phyloP scores from a whole-genome alignment of 2,888 invertebrate species.

The Hedya salicella region DNA sequence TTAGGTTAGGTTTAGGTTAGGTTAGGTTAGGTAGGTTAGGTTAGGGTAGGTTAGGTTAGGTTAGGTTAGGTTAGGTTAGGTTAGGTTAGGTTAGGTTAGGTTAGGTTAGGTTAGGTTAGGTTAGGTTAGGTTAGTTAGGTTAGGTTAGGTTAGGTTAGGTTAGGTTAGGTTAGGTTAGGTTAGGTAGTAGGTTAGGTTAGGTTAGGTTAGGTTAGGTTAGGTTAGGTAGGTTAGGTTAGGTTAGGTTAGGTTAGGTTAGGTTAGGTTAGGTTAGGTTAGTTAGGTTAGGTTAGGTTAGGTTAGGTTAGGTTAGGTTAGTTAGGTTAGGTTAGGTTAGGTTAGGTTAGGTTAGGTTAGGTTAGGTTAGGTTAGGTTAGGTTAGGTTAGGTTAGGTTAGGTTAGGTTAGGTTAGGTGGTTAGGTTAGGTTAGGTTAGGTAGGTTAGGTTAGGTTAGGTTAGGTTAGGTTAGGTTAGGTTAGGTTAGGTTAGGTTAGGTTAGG shows the following conservation, averaged over 20 bases:
- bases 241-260: constrained; percentile 14
- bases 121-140: constrained; percentile 14
- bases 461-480: too few relatives aligned
- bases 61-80: constrained; percentile 44
- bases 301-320: constrained; percentile 14
- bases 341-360: constrained; percentile 14
- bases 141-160: constrained; percentile 14
- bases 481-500: too few relatives aligned
- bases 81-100: constrained; percentile 49
- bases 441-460: background rate
- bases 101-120: constrained; percentile 17
- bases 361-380: constrained; percentile 1
- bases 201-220: constrained; percentile 14
- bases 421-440: too few relatives aligned
- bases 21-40: too few relatives aligned
- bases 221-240: too few relatives aligned
- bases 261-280: constrained; percentile 14
- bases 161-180: constrained; percentile 14
- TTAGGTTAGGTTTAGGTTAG: too few relatives aligned
- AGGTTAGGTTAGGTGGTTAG: too few relatives aligned
- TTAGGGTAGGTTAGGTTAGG: too few relatives aligned
- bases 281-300: constrained; percentile 14
- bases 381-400: constrained; percentile 3
- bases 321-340: constrained; percentile 14
- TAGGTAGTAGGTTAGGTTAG: constrained; percentile 11